These are phyloP conservation scores for Epinephelus cyanopodus DNA, from an alignment of 2,113 vertebrate genomes.

Conservation along the genomic window DNA sequence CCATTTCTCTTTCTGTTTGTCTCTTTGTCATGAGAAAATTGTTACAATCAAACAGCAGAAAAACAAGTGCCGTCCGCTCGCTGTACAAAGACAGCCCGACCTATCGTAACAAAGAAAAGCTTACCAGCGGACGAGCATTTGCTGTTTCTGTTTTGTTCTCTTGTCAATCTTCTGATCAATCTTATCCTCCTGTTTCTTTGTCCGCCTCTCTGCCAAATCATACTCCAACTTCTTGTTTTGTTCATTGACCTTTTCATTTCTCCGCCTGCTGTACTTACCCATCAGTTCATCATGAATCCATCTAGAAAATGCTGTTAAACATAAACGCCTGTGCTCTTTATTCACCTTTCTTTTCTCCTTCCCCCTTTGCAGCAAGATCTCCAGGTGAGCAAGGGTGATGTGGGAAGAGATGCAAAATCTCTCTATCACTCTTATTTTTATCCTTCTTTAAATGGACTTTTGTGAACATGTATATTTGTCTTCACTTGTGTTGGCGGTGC, in stretches of 20 bases:
- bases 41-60: constrained; percentile 46
- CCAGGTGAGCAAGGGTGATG: constrained; percentile 80
- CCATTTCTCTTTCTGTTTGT: constrained; percentile 16
- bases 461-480: constrained; percentile 38
- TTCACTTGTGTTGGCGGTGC: constrained; percentile 38
- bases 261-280: constrained; percentile 10
- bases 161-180: not conserved
- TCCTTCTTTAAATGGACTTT: constrained; percentile 22
- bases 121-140: constrained; percentile 53
- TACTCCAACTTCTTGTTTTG: constrained; percentile 9
- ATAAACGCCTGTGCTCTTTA: constrained; percentile 5
- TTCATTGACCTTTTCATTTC: constrained; percentile 32
- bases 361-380: constrained; percentile 79
- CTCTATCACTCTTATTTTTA: constrained; percentile 45
- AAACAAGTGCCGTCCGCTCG: constrained; percentile 60
- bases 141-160: constrained; percentile 57
- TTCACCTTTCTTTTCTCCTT: constrained; percentile 59
- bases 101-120: constrained; percentile 7
- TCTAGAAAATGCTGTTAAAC: constrained; percentile 3
- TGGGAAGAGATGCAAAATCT: constrained; percentile 57
- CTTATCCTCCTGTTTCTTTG: constrained; percentile 43
- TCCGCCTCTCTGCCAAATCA: constrained; percentile 22
- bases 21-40: constrained; percentile 13
- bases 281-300: constrained; percentile 30
- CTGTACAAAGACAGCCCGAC: constrained; percentile 33